These are phyloP conservation scores for Diaperis boleti DNA, from an alignment of 2,888 invertebrate species.

Conservation along the genomic window DNA sequence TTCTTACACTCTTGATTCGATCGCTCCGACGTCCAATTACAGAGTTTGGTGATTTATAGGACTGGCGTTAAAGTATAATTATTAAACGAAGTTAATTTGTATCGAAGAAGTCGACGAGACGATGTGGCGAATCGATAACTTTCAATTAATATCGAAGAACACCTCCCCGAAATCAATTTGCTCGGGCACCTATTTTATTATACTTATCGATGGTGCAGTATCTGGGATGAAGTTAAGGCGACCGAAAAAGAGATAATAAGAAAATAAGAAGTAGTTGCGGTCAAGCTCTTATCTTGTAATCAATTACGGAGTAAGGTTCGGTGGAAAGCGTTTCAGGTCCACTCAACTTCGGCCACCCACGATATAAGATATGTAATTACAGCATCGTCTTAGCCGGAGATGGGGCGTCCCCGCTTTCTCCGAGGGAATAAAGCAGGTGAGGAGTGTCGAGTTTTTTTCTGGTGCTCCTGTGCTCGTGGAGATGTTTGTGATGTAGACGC, in stretches of 20 bases:
- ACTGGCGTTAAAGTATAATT: constrained; percentile 6
- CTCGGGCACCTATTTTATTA: constrained; percentile 48
- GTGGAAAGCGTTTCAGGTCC: constrained; percentile 44
- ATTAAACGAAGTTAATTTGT: constrained; percentile 18
- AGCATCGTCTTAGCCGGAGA: constrained; percentile 31
- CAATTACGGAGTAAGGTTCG: constrained; percentile 36
- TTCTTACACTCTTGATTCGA: too few relatives aligned
- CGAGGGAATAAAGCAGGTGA: too few relatives aligned
- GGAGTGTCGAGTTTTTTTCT: too few relatives aligned
- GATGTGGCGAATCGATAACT: constrained; percentile 37
- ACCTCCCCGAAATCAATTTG: constrained; percentile 51
- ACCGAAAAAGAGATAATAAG: constrained; percentile 48
- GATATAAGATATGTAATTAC: constrained; percentile 43
- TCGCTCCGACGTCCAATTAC: too few relatives aligned
- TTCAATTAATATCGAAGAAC: constrained; percentile 44
- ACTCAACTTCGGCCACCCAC: constrained; percentile 44
- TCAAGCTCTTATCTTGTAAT: constrained; percentile 46
- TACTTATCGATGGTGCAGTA: constrained; percentile 52
- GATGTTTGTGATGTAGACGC: too few relatives aligned
- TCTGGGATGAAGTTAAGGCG: constrained; percentile 49
- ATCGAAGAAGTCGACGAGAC: constrained; percentile 9
- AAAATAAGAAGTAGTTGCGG: constrained; percentile 49
- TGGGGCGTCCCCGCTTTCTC: too few relatives aligned
- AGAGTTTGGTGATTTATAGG: constrained; percentile 10
- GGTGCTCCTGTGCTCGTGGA: too few relatives aligned